phyloP scores from a whole-genome alignment of 2,797 vertebrate species.

The Coracias cyanogaster region DNA sequence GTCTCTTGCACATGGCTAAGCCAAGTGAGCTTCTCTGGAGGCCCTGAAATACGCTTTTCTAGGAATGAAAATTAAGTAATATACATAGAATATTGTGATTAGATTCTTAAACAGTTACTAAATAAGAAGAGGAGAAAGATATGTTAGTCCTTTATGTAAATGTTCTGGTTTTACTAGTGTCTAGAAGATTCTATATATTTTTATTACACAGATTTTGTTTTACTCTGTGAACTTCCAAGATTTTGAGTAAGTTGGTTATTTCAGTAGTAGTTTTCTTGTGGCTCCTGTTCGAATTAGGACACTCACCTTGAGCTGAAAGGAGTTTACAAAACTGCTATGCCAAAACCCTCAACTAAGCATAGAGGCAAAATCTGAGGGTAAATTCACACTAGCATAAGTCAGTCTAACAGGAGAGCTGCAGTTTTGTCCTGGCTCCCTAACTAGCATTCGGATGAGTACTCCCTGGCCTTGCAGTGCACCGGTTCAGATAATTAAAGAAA shows the following conservation, averaged over 20 bases:
- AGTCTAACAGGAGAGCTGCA: neutral
- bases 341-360: neutral
- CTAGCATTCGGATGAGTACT: neutral
- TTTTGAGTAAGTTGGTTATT: neutral
- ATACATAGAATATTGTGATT: accelerated
- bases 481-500: neutral
- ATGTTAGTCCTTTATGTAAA: neutral
- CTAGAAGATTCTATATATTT: neutral
- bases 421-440: neutral
- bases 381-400: neutral
- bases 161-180: neutral
- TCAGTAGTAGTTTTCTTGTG: neutral
- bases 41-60: neutral
- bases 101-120: neutral
- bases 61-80: neutral
- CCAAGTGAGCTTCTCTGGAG: neutral
- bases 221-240: neutral
- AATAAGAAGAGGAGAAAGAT: neutral
- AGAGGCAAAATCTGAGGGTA: neutral
- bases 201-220: neutral
- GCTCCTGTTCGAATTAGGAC: neutral
- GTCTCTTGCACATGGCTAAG: neutral
- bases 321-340: neutral
- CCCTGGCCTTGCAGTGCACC: neutral
- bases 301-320: neutral